Evolutionary conservation across 1,140 invertebrate species (phyloP), one percentile per base, ranked within the genome.

Genomic region (Ips nitidus): DNA sequence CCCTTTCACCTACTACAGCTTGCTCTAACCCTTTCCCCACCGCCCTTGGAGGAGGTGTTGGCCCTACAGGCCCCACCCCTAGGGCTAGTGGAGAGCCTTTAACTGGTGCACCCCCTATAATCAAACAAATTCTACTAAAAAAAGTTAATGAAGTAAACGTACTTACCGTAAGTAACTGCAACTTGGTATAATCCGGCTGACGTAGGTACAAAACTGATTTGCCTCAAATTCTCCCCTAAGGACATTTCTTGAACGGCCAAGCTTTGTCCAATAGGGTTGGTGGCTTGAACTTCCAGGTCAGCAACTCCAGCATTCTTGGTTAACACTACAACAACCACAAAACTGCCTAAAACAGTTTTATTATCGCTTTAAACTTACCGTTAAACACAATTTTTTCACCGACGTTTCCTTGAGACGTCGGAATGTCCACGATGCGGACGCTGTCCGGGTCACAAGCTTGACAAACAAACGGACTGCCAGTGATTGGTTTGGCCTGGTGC

Each of bases 391-490:
- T 91, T 41, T 89, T 89, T 79, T 94, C 94, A 71, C 94, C 92
- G 36, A 94, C 87, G 39, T 91, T 89, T 55, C 94, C 86, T 53
- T 90, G 91, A n/a, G 88, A 89, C 53, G 89, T 88, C 39, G 89
- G 90, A 37, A 93, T 82, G 68, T 91, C 90, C 66, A 90, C 86
- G 38, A 92, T 79, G 71, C 77, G 75, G 4, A 80, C 79, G 52
- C 60, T 72, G 63, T 80, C 79, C 1, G 94, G 87, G 82, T 99
- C 96, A 79, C 94, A 98, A 1, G 95, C 93, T 81, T 98, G 94
- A 77, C 97, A 98, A 67, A 88, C 91, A 82, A 96, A 99, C 22
- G 98, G 98, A 73, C 95, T 98, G 36, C 97, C 96, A n/a, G 90
- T 86, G 36, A 99, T 88, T 22, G 92, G 89, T 77, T 95, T 94